phyloP scores from a whole-genome alignment of 1,140 invertebrate genomes.

The Ruditapes philippinarum region DNA sequence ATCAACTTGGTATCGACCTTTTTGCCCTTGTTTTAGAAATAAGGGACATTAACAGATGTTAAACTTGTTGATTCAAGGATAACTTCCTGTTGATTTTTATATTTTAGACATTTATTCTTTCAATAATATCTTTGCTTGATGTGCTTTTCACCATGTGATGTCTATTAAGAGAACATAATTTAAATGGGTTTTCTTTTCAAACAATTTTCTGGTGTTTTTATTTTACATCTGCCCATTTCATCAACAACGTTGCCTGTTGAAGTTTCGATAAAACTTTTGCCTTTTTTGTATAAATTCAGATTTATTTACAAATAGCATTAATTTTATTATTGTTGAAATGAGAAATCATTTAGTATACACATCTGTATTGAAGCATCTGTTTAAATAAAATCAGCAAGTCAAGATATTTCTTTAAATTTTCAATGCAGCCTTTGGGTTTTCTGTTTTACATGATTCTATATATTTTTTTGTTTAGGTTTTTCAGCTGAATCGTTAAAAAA shows the following conservation, averaged over 20 bases:
- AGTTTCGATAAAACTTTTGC: no score
- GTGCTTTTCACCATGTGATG: slow-evolving; percentile 1
- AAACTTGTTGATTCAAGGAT: slow-evolving; percentile 37
- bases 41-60: slow-evolving; percentile 55
- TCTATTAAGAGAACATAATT: not conserved
- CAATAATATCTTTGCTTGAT: slow-evolving; percentile 25
- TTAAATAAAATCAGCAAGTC: no score
- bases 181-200: not conserved
- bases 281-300: not conserved
- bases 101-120: slow-evolving; percentile 12
- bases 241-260: no score
- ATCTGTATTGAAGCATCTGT: no score
- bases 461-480: no score
- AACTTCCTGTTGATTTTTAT: slow-evolving; percentile 44
- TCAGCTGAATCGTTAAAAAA: no score
- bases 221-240: not conserved
- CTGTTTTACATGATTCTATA: no score
- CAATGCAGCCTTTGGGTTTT: no score
- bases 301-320: not conserved
- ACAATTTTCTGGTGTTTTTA: not conserved
- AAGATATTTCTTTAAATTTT: no score
- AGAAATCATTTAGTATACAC: no score
- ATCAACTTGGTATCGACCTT: slow-evolving; percentile 13
- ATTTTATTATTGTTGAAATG: no score
- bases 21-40: slow-evolving; percentile 41